Evolutionary conservation across 2,113 vertebrate genomes (phyloP), one percentile per base, ranked within the genome.

Genomic region (Marmota flaviventris): DNA sequence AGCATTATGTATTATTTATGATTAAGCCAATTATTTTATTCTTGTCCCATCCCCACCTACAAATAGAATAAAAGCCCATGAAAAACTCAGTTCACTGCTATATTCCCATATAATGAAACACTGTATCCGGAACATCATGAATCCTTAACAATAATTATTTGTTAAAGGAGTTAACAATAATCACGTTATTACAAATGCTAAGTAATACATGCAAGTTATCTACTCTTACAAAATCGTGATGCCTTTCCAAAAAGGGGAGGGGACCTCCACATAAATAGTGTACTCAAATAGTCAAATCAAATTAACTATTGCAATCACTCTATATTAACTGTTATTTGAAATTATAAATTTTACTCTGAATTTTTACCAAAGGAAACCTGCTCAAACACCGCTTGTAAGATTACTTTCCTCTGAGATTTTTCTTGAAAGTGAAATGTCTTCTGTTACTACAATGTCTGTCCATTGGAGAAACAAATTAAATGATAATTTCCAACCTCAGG

Each of bases 321-420:
- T 76, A 76, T 82, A 95, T 0, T 85, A 65, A 7, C 34, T 58
- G 79, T 75, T 96, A 89, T 73, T 70, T 96, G 61, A 95, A 20
- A 93, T 63, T 73, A 86, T n/a, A 72, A 91, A 93, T 93, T 96
- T 91, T 91, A 94, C 42, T 85, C 4, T 91, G 61, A 70, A 61
- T 91, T 93, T 93, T 73, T 69, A 93, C 14, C 85, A 93, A 91
- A 91, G 58, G 65, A 91, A 84, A 53, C 70, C 29, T 94, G 89
- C 5, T 51, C 34, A 91, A 94, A 95, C 48, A 94, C 69, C 45
- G 91, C 53, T 85, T 93, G 2, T 27, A 91, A 89, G 53, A 87
- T 92, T 89, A 83, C 27, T 90, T 79, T 85, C 53, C 56, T 67
- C 27, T 79, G 39, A 58, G 13, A 81, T 82, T 94, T 45, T 90